These are phyloP conservation scores for Chaenocephalus aceratus DNA, from an alignment of 2,113 vertebrate species.

Conservation along the genomic window DNA sequence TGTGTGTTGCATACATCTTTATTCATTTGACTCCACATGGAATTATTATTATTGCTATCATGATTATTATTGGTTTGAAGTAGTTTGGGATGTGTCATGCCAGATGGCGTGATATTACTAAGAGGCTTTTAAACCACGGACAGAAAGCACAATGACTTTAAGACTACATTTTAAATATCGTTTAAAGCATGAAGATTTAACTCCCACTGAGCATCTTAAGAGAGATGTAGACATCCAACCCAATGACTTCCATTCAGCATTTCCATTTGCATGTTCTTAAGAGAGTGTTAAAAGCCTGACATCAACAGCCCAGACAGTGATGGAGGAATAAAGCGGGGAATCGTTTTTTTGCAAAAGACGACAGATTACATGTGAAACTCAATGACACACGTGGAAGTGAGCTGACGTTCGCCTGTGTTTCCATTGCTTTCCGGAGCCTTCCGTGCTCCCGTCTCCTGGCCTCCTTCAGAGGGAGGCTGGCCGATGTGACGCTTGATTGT, in stretches of 20 bases:
- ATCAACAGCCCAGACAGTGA: not conserved
- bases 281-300: not conserved
- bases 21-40: not conserved
- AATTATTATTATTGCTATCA: not conserved
- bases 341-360: not conserved
- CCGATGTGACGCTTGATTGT: slow-evolving; percentile 24
- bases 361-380: not conserved
- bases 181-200: slow-evolving; percentile 20
- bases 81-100: slow-evolving; percentile 3
- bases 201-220: not conserved
- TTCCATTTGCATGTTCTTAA: not conserved
- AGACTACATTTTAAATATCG: slow-evolving; percentile 2
- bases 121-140: not conserved
- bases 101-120: slow-evolving; percentile 43
- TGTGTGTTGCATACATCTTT: too few relatives aligned
- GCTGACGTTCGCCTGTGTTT: slow-evolving; percentile 6
- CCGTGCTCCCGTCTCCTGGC: not conserved
- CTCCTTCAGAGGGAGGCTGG: slow-evolving; percentile 9
- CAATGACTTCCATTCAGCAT: not conserved
- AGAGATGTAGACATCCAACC: not conserved
- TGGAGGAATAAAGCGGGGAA: not conserved
- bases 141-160: slow-evolving; percentile 12
- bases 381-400: not conserved
- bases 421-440: not conserved
- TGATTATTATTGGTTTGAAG: not conserved